Base-by-base conservation (phyloP, 2,888 invertebrate genomes). In the Callimorpha dominula region DNA sequence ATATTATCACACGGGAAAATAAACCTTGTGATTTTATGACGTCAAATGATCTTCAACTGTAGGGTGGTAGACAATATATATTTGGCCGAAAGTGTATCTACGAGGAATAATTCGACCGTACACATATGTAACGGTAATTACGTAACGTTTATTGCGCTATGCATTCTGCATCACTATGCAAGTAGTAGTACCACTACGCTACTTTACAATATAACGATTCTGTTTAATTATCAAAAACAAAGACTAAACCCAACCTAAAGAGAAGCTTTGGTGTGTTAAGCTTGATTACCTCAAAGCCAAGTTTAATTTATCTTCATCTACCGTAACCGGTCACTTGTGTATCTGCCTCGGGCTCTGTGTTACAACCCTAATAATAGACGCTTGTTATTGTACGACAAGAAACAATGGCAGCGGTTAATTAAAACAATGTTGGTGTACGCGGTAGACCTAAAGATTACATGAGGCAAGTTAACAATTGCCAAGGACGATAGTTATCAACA, bases 241-340 rank as follows among this genome's bases (percentile, higher is more conserved):
- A 11, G n/a, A 20, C 54, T n/a, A 57, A 57, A 57, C 54, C n/a
- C 11, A 17, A 57, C 17, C n/a, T n/a, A 4, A 57, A 9, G 54
- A 11, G n/a, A n/a, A n/a, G 20, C 1, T 54, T 52, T 1, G n/a
- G 20, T 57, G n/a, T 57, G n/a, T 31, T 31, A 31, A 31, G 31
- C 54, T 57, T 57, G 11, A n/a, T 57, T n/a, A 20, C 11, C 54
- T 57, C 54, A 20, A 57, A 57, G n/a, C 54, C n/a, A n/a, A 54
- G 54, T 20, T 57, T 57, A 57, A 57, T 20, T 57, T 57, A 57
- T 57, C n/a, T 57, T 57, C 54, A 57, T 57, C 20, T 20, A 57
- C 9, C 54, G 11, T 57, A 57, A 11, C 9, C n/a, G 20, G 54
- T 57, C 54, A 57, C 54, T 57, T 57, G 11, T 20, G n/a, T 11